These are phyloP conservation scores for Cololabis saira DNA, from an alignment of 2,113 vertebrate species.

Conservation along the genomic window DNA sequence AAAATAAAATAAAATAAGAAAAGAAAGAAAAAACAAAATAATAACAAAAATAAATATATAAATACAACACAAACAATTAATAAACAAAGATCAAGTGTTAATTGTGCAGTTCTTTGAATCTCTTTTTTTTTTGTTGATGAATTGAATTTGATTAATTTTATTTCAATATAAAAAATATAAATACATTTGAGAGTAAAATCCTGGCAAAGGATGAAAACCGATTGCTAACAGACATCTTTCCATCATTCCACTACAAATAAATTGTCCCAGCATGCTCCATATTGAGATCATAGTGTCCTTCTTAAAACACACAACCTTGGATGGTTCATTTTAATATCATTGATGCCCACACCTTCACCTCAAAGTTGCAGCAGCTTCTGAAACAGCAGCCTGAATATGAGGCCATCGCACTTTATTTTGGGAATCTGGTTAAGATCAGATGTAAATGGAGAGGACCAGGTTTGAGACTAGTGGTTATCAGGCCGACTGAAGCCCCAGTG, in stretches of 20 bases:
- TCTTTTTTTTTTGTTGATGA: too few relatives aligned
- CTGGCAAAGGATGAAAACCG: not conserved
- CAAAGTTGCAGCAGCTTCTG: slow-evolving; percentile 23
- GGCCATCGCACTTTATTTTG: slow-evolving; percentile 37
- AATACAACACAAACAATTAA: too few relatives aligned
- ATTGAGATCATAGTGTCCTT: slow-evolving; percentile 46
- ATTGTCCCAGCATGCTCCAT: slow-evolving; percentile 59
- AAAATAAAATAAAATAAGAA: too few relatives aligned
- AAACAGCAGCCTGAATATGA: slow-evolving; percentile 15
- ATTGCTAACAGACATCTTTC: not conserved
- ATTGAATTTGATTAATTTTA: too few relatives aligned
- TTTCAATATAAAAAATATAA: too few relatives aligned
- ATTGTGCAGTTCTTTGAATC: too few relatives aligned
- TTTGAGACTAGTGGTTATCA: slow-evolving; percentile 59
- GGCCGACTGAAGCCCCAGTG: slow-evolving; percentile 27
- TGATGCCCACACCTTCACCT: slow-evolving; percentile 51
- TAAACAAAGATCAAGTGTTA: too few relatives aligned
- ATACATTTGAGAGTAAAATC: too few relatives aligned
- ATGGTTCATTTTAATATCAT: slow-evolving; percentile 58
- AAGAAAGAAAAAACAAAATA: too few relatives aligned
- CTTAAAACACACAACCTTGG: slow-evolving; percentile 49
- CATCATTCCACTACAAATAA: slow-evolving; percentile 61
- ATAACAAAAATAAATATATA: too few relatives aligned
- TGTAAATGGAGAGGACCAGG: slow-evolving; percentile 59
- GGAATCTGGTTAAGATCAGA: slow-evolving; percentile 38